A percentile compares a stretch with the other conserved stretches of the same genome.
Evolutionary conservation across 2,888 invertebrate genomes (phyloP).

Genomic region (Monoplex corrugatus): DNA sequence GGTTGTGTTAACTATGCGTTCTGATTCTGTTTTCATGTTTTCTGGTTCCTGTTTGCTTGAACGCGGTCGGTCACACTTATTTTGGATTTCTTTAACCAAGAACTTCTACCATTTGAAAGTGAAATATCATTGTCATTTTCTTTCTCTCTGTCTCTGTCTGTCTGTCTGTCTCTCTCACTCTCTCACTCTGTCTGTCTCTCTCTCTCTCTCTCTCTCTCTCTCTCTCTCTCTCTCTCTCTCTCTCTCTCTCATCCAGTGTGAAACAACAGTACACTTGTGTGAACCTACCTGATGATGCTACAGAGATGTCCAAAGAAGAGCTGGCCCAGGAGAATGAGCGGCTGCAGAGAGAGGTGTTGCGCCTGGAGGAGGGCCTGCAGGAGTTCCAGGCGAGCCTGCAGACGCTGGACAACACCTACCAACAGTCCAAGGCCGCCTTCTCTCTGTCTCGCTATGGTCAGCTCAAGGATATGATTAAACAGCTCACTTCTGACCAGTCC

Average conservation of each 20-base stretch:
- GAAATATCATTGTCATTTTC: not conserved
- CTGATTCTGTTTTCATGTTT: too few relatives aligned
- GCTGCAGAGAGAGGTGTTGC: conserved; percentile 37
- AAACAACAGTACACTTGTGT: not conserved
- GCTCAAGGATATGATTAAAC: conserved; percentile 57
- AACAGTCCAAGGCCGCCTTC: conserved; percentile 55
- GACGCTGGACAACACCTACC: conserved; percentile 48
- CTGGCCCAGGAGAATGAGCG: conserved; percentile 51
- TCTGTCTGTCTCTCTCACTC: not conserved
- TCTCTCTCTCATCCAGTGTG: not conserved
- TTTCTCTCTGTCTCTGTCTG: not conserved
- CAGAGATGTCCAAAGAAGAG: conserved; percentile 51
- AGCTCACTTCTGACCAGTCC: conserved; percentile 43
- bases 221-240: conserved; percentile 24
- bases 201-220: conserved; percentile 48
- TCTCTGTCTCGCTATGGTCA: conserved; percentile 52
- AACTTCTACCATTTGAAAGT: not conserved
- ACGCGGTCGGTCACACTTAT: too few relatives aligned
- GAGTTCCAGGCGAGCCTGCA: conserved; percentile 48
- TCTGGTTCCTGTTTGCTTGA: too few relatives aligned
- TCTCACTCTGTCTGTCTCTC: conserved; percentile 44
- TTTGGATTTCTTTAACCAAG: not conserved
- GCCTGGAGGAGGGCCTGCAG: conserved; percentile 43
- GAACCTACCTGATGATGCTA: not conserved
- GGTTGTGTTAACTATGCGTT: too few relatives aligned